Conservation (phyloP, 1,140 invertebrate genomes). For the Diplogasteroides magnus region DNA sequence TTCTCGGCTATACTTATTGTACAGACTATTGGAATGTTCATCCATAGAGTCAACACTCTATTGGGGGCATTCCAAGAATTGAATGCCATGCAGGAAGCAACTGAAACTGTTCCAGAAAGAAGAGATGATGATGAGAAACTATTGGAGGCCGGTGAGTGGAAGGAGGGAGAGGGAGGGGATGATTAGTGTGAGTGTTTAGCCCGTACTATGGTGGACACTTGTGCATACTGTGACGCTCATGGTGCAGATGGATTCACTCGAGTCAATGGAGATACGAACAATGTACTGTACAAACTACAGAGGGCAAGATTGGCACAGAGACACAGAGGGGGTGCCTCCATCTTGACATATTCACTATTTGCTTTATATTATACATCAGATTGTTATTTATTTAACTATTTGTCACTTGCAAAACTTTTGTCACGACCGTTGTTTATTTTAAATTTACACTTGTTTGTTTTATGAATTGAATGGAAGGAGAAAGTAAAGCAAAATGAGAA, state of each 20-base stretch:
- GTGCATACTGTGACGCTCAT: constrained; percentile 17
- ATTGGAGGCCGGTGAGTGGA: constrained; percentile 26
- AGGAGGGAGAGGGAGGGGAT: too few species aligned
- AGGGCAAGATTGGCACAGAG: constrained; percentile 25
- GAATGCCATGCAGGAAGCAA: constrained; percentile 31
- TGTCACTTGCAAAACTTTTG: too few species aligned
- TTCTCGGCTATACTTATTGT: constrained; percentile 58
- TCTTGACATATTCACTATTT: too few species aligned
- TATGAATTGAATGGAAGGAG: too few species aligned
- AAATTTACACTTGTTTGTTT: too few species aligned
- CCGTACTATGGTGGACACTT: constrained; percentile 42
- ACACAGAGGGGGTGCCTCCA: too few species aligned
- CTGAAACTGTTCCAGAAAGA: constrained; percentile 15
- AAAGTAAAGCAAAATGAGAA: too few species aligned
- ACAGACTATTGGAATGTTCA: constrained; percentile 59
- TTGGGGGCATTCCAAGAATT: constrained; percentile 50
- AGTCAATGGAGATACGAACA: constrained; percentile 15
- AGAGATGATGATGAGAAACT: constrained; percentile 34
- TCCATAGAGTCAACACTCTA: constrained; percentile 58
- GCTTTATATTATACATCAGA: too few species aligned
- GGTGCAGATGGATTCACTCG: constrained; percentile 42
- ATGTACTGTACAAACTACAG: constrained; percentile 37
- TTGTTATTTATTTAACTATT: too few species aligned
- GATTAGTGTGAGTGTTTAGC: too few species aligned
- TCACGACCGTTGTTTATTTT: too few species aligned